phyloP scores from a whole-genome alignment of 2,888 invertebrate species.

The Reticulitermes lucifugus region DNA sequence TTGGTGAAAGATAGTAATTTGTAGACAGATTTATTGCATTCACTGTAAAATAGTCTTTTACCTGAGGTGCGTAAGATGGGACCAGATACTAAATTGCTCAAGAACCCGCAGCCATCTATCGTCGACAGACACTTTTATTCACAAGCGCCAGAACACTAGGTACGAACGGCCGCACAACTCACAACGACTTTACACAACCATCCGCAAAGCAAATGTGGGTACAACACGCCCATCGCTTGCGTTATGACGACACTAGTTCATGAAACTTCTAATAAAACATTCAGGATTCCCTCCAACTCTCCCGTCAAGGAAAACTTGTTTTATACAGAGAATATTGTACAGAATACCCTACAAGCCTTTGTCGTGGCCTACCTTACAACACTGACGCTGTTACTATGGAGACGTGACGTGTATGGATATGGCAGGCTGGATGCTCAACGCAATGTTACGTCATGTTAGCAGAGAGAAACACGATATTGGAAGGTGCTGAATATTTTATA shows the following conservation, averaged over 20 bases:
- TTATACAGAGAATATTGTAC: slow-evolving; percentile 23
- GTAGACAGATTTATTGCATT: no score
- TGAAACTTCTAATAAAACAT: slow-evolving; percentile 5
- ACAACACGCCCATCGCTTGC: neutral
- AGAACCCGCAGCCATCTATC: no score
- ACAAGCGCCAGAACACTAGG: no score
- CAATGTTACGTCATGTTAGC: neutral
- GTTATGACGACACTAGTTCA: neutral
- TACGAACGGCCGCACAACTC: no score
- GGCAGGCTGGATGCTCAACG: slow-evolving; percentile 15
- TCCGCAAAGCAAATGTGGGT: no score
- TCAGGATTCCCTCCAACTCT: neutral
- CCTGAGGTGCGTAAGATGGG: no score
- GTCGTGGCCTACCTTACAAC: neutral
- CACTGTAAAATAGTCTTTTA: no score
- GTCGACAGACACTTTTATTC: no score
- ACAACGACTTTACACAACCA: no score
- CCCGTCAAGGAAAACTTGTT: neutral
- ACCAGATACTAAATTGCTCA: no score
- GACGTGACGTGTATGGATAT: slow-evolving; percentile 30
- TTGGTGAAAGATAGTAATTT: no score
- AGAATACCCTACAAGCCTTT: neutral
- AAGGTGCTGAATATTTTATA: slow-evolving; percentile 27
- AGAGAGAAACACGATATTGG: slow-evolving; percentile 14
- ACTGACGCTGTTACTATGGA: slow-evolving; percentile 6